These are phyloP conservation scores for Carposina sasakii DNA, from an alignment of 1,140 invertebrate genomes.

Conservation along the genomic window DNA sequence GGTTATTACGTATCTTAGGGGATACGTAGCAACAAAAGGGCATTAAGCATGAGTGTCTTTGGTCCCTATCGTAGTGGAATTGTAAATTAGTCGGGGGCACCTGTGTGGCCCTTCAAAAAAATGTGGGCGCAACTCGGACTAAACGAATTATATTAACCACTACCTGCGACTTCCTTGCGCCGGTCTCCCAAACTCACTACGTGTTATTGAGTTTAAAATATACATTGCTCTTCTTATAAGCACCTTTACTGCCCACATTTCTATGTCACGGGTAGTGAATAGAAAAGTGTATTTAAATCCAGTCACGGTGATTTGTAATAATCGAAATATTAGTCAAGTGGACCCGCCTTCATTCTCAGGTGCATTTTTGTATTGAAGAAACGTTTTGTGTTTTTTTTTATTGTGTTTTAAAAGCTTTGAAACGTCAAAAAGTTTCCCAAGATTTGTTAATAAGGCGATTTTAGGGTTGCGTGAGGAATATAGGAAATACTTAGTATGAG, in stretches of 20 bases:
- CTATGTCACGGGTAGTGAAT: not conserved
- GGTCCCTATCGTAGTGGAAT: constrained; percentile 55
- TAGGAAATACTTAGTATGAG: too few species aligned
- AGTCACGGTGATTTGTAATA: constrained; percentile 46
- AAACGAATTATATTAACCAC: constrained; percentile 69
- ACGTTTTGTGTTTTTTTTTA: constrained; percentile 62
- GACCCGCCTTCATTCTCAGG: constrained; percentile 70
- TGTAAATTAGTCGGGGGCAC: constrained; percentile 63
- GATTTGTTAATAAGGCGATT: constrained; percentile 60
- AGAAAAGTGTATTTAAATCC: constrained; percentile 21
- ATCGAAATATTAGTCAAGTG: constrained; percentile 67
- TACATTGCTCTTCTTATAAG: constrained; percentile 25
- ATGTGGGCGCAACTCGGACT: constrained; percentile 60
- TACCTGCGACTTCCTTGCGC: constrained; percentile 56
- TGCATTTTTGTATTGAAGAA: constrained; percentile 70
- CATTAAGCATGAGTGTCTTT: constrained; percentile 37
- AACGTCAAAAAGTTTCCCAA: constrained; percentile 60
- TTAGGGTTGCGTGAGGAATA: constrained; percentile 39
- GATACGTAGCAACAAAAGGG: constrained; percentile 37
- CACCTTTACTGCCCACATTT: not conserved
- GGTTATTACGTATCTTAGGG: constrained; percentile 7
- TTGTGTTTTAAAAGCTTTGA: constrained; percentile 60
- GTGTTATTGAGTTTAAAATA: not conserved
- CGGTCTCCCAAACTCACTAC: constrained; percentile 15
- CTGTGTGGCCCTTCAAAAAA: constrained; percentile 68